phyloP scores from a whole-genome alignment of 2,888 invertebrate genomes.

The Scelioninae gen. 1 region DNA sequence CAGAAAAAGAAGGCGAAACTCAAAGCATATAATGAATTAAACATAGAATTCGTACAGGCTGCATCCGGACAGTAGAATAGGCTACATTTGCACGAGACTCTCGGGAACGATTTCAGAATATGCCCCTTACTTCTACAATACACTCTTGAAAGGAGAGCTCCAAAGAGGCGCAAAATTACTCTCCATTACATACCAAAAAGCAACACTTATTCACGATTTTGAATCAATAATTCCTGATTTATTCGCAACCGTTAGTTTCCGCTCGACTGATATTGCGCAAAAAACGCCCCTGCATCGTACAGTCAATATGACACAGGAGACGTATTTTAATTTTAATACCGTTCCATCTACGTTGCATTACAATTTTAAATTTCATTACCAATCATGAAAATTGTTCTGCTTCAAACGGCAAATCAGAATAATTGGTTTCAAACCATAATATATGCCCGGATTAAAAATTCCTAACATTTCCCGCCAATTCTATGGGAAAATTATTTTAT shows the following conservation, averaged over 20 bases:
- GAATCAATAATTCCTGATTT: conserved; percentile 45
- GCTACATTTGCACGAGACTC: conserved; percentile 56
- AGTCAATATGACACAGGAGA: conserved; percentile 21
- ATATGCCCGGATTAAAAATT: too few relatives aligned
- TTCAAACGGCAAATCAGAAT: too few relatives aligned
- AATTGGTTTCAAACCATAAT: too few relatives aligned
- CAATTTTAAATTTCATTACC: conserved; percentile 42
- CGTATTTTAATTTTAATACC: conserved; percentile 23
- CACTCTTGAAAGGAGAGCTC: conserved; percentile 11
- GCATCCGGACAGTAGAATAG: conserved; percentile 55
- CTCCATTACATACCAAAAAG: conserved; percentile 54
- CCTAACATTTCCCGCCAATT: too few relatives aligned
- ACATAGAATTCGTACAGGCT: conserved; percentile 70
- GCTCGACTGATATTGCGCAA: conserved; percentile 1
- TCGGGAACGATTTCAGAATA: conserved; percentile 49
- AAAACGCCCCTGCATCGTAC: conserved; percentile 3
- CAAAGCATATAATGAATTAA: conserved; percentile 75
- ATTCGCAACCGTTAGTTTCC: conserved; percentile 1
- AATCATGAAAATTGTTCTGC: conserved; percentile 1
- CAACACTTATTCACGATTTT: conserved; percentile 48
- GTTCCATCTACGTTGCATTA: conserved; percentile 26
- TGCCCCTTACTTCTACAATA: conserved; percentile 35
- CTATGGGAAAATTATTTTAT: too few relatives aligned
- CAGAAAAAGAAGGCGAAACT: conserved; percentile 56
- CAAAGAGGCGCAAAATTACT: conserved; percentile 67